Percentiles rank a stretch among this genome's conserved stretches.
These are phyloP conservation scores for Stegodyphus mimosarum DNA, from an alignment of 1,140 invertebrate genomes.

Conservation along the genomic window DNA sequence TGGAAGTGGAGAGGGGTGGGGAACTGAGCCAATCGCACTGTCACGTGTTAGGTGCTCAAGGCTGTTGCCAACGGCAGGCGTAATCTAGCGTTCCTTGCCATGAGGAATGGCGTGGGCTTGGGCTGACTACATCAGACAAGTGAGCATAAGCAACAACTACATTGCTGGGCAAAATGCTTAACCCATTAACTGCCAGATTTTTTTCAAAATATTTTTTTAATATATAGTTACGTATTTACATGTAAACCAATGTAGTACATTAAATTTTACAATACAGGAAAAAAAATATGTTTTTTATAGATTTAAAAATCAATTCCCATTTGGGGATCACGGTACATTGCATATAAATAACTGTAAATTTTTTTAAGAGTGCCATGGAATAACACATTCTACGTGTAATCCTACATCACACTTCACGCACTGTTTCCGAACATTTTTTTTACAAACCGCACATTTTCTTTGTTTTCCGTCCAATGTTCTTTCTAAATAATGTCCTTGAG, in stretches of 20 bases:
- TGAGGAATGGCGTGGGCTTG: too few species aligned
- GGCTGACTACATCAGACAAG: too few species aligned
- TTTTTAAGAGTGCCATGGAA: constrained; percentile 34
- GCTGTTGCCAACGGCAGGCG: too few species aligned
- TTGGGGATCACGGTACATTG: constrained; percentile 36
- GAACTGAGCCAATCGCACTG: too few species aligned
- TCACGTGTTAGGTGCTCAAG: too few species aligned
- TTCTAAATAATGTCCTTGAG: constrained; percentile 40
- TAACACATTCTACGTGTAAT: constrained; percentile 38
- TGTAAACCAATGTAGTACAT: constrained; percentile 10
- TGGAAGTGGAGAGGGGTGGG: too few species aligned
- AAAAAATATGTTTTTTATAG: constrained; percentile 22
- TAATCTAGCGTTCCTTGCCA: too few species aligned
- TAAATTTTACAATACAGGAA: constrained; percentile 13
- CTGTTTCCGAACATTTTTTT: constrained; percentile 40
- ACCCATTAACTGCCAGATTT: too few species aligned
- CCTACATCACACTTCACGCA: constrained; percentile 38
- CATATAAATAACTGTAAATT: constrained; percentile 33
- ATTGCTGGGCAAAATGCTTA: too few species aligned
- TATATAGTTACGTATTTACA: constrained; percentile 16
- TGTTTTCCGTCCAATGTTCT: constrained; percentile 39
- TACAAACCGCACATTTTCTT: constrained; percentile 39
- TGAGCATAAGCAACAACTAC: too few species aligned
- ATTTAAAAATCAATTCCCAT: constrained; percentile 38
- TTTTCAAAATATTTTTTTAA: constrained; percentile 13